Base-by-base conservation (phyloP, 2,888 invertebrate species). In the Apamea crenata region DNA sequence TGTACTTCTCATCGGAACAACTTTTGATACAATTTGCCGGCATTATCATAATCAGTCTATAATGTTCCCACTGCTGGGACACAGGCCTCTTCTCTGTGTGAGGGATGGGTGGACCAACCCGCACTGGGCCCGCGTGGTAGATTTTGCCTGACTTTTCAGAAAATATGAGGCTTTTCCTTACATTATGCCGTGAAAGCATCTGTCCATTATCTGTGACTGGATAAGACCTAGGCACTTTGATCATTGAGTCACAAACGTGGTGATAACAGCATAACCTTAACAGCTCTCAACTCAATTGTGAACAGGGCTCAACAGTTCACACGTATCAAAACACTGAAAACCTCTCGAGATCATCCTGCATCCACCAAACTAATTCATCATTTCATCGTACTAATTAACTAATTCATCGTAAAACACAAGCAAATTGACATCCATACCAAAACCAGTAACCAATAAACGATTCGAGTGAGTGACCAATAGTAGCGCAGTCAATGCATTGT, bases 401-500 rank as follows among this genome's bases (percentile, higher is more conserved):
- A 69, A 79, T 83, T 69, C 14, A 32, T 83, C 65, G 25, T 79
- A 25, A n/a, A 66, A 32, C 14, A 36, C 14, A 53, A 65, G 36
- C 68, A 59, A 79, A 75, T 53, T 69, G 47, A 78, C 76, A 68
- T 47, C 71, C 68, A 73, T 68, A 85, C 75, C 73, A 82, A 76
- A 82, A 40, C 29, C 7, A 59, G 70, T 5, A 1, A 66, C 47
- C 65, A 77, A 74, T 79, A 77, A 79, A 83, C 10, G 29, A 83
- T 74, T 79, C 74, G 72, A 80, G 75, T 78, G 70, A 86, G 74
- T 78, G 78, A 78, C 79, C 84, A 74, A 80, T 87, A 82, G 87
- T 87, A 82, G 81, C 61, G 7, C 73, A 59, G 36, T 74, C 36
- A 50, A 75, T 79, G 77, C 73, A 84, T 81, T 81, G 85, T 84